A percentile compares a stretch with the other conserved stretches of the same genome.
phyloP scores from a whole-genome alignment of 2,888 invertebrate genomes.

The Hirtodrosophila trivittata region DNA sequence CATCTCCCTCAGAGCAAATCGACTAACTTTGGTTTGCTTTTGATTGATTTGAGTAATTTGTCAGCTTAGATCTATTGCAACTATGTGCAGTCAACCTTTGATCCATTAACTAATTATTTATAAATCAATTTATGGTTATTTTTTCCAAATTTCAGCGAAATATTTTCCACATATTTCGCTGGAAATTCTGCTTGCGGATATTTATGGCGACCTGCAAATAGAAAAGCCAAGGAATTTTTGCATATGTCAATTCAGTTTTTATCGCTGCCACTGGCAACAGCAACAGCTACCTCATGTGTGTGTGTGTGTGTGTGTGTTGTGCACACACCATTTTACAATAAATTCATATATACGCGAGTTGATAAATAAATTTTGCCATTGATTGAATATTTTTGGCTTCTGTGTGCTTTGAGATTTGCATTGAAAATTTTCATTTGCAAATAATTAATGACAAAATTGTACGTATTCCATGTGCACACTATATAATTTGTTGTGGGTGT shows the following conservation, averaged over 20 bases:
- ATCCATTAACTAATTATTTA: constrained; percentile 39
- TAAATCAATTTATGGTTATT: constrained; percentile 32
- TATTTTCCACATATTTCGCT: too few relatives aligned
- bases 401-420: constrained; percentile 31
- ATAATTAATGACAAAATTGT: constrained; percentile 49
- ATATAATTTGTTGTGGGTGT: constrained; percentile 20
- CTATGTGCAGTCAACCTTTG: constrained; percentile 3
- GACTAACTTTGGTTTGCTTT: too few relatives aligned
- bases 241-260: constrained; percentile 46
- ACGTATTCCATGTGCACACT: constrained; percentile 54
- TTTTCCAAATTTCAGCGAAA: too few relatives aligned
- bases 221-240: constrained; percentile 49
- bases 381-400: constrained; percentile 44
- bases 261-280: constrained; percentile 32
- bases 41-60: too few relatives aligned
- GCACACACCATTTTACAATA: constrained; percentile 3
- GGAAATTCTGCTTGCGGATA: constrained; percentile 55
- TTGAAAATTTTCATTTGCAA: constrained; percentile 31
- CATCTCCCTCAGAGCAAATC: too few relatives aligned
- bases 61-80: too few relatives aligned
- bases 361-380: constrained; percentile 24
- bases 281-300: constrained; percentile 15
- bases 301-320: not conserved
- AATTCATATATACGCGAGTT: not conserved
- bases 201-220: constrained; percentile 53